Percentiles rank a stretch among this genome's conserved stretches.
Evolutionary conservation across 2,888 invertebrate species (phyloP).

Genomic region (Coelopa pilipes): DNA sequence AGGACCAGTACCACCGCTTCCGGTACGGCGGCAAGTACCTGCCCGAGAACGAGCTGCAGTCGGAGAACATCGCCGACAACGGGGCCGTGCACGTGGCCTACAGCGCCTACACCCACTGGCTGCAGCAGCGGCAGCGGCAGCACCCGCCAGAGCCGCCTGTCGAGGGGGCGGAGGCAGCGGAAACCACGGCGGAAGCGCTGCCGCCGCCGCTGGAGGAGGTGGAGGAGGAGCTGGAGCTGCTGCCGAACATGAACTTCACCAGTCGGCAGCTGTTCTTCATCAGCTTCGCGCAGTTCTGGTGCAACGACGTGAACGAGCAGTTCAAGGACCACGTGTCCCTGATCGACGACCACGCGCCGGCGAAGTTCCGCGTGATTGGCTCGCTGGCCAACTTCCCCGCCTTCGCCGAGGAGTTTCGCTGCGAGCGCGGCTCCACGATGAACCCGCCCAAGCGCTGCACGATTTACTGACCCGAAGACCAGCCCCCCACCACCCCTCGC

Average conservation of each 20-base stretch:
- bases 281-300: slow-evolving; percentile 59
- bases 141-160: slow-evolving; percentile 26
- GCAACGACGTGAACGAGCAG: slow-evolving; percentile 53
- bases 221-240: slow-evolving; percentile 49
- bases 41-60: slow-evolving; percentile 53
- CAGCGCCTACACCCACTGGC: slow-evolving; percentile 54
- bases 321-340: slow-evolving; percentile 56
- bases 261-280: slow-evolving; percentile 60
- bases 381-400: slow-evolving; percentile 55
- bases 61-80: slow-evolving; percentile 62
- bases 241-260: slow-evolving; percentile 54
- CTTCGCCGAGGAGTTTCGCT: slow-evolving; percentile 56
- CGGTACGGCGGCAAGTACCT: slow-evolving; percentile 54
- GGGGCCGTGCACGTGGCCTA: slow-evolving; percentile 60
- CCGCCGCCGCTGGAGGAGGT: slow-evolving; percentile 32
- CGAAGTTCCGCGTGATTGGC: slow-evolving; percentile 56
- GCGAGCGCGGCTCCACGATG: slow-evolving; percentile 49
- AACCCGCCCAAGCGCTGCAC: slow-evolving; percentile 56
- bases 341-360: slow-evolving; percentile 51
- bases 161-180: neutral
- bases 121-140: slow-evolving; percentile 37
- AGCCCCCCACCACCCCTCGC: no score
- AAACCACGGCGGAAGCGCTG: neutral
- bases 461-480: slow-evolving; percentile 52
- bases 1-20: slow-evolving; percentile 56